Evolutionary conservation across 2,888 invertebrate species (phyloP).

Genomic region (Alloplasta piceator): DNA sequence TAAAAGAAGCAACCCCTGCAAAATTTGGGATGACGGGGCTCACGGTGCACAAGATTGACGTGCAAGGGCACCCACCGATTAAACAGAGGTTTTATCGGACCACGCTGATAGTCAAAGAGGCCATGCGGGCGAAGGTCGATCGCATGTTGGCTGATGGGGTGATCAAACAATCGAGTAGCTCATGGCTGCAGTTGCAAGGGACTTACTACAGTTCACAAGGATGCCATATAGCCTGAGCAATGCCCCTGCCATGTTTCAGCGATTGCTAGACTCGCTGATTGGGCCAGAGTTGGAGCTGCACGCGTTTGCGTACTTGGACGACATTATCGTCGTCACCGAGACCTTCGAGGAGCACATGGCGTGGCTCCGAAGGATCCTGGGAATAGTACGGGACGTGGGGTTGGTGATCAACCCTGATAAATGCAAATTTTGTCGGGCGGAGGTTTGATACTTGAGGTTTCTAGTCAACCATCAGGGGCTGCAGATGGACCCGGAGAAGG

Average conservation of each 20-base stretch:
- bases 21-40: no score
- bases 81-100: no score
- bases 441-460: slow-evolving; percentile 9
- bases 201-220: not conserved
- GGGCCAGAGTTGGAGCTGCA: not conserved
- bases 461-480: not conserved
- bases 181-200: no score
- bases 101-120: no score
- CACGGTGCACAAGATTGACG: no score
- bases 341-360: slow-evolving; percentile 50
- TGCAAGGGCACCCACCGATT: no score
- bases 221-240: slow-evolving; percentile 35
- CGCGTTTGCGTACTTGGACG: slow-evolving; percentile 58
- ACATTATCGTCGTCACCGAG: slow-evolving; percentile 47
- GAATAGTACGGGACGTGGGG: not conserved
- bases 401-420: not conserved
- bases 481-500: not conserved
- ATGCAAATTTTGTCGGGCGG: slow-evolving; percentile 15
- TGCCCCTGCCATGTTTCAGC: not conserved
- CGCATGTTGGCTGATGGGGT: no score
- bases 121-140: no score
- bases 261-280: not conserved
- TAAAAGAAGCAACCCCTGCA: no score
- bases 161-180: no score
- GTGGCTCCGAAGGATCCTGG: slow-evolving; percentile 40